Evolutionary conservation across 2,888 invertebrate genomes (phyloP), one percentile per base, ranked within the genome.

Genomic region (Noctua janthe): DNA sequence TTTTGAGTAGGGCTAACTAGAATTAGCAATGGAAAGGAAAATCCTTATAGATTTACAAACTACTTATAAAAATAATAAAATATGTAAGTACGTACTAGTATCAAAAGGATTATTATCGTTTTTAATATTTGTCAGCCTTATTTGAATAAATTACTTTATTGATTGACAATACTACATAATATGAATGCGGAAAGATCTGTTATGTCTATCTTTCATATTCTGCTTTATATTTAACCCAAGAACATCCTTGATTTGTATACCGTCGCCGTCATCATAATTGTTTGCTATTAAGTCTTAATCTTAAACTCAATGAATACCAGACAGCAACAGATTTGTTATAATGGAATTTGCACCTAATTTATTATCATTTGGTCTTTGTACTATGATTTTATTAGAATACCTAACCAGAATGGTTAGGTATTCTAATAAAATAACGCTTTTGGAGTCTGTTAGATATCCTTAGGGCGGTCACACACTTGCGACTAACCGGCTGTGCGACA

Each of bases 361-460:
- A 35, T 35, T 71, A 64, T 64, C 17, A 43, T 43, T 54, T 43
- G 49, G 1, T 43, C 51, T 71, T 83, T 83, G n/a, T 51, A 29
- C 51, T 1, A 29, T 39, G 43, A 35, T 11, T 59, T 29, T 39
- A 39, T 39, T 39, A 5, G 39, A 39, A 39, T 39, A 4, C 4
- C 39, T 39, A 49, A 8, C 15, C 29, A 29, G 29, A 29, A 29
- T 29, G 29, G 29, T 29, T 29, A 0, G 29, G 29, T 29, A 71
- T n/a, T 10, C 4, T 51, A 71, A 59, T 67, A n/a, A 62, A 71
- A 59, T 67, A n/a, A 62, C 39, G 64, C 54, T 47, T 62, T 77
- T 69, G 54, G 74, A 70, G 74, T 83, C 64, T 59, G 69, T 83
- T 77, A 35, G 47, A 69, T 70, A 70, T 66, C 13, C 23, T 75